Evolutionary conservation across 2,888 invertebrate species (phyloP), one percentile per base, ranked within the genome.

Genomic region (Tigriopus californicus): DNA sequence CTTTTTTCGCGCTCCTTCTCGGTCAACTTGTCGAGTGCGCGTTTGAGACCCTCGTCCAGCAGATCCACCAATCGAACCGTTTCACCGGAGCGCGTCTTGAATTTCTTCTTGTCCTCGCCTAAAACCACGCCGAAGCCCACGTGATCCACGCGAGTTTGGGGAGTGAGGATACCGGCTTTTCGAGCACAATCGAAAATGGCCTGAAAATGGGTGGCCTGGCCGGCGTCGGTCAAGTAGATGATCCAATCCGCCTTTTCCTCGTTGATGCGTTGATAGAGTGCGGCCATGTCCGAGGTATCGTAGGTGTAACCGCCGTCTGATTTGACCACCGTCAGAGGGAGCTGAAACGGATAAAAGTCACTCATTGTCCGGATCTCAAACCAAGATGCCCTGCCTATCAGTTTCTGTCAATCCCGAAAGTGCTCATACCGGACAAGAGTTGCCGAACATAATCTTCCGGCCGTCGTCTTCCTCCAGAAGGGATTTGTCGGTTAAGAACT

Each of bases 101-200:
- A 97, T 73, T 97, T 98, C 71, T 98, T 98, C 68, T 88, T 91
- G 73, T 98, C 97, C 72, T 95, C 97, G 13, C 98, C 98, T 2
- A 98, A 74, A 0, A 98, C 98, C 8, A 97, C 87, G 13, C 98
- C 98, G 71, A 98, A 98, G 1, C 83, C 84, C 13, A 97, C 88
- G 73, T 91, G 90, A 70, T 95, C 91, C 1, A 92, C 74, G 61
- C 84, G 79, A 61, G 80, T 79, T 60, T 72, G 71, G 1, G 70
- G 67, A 6, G 80, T 79, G 65, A 80, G 76, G 68, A 89, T 83
- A 2, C 85, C 88, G 54, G 80, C 81, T 61, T 81, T 76, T 65
- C 80, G 77, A 0, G 87, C 91, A 67, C 87, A 89, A 41, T 79
- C 82, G 67, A 80, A 86, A 51, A 97, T 75, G 0, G 77, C 74